Evolutionary conservation across 1,140 invertebrate genomes (phyloP).

Genomic region (Drosophila truncata): DNA sequence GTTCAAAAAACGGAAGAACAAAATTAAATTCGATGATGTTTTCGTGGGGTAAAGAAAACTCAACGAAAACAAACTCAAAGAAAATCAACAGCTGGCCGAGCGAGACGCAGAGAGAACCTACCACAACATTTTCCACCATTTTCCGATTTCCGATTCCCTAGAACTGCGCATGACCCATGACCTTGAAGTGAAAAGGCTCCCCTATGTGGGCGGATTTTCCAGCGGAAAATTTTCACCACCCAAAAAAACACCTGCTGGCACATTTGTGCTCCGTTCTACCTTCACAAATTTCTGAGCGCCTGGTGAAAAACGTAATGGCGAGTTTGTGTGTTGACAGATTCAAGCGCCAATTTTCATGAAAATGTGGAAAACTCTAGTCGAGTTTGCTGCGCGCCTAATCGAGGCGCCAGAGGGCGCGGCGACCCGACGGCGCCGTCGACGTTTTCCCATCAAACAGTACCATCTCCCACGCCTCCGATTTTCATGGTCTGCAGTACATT

Average conservation of each 20-base stretch:
- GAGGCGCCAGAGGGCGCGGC: slow-evolving; percentile 79
- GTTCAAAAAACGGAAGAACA: slow-evolving; percentile 53
- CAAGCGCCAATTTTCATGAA: slow-evolving; percentile 68
- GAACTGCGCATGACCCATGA: slow-evolving; percentile 69
- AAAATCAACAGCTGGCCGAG: slow-evolving; percentile 64
- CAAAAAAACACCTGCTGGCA: slow-evolving; percentile 13
- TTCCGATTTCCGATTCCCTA: slow-evolving; percentile 17
- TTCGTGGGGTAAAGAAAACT: slow-evolving; percentile 31
- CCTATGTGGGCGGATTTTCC: slow-evolving; percentile 19
- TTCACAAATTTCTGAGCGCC: slow-evolving; percentile 47
- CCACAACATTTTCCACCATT: slow-evolving; percentile 57
- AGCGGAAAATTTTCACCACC: slow-evolving; percentile 44
- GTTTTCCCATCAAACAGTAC: slow-evolving; percentile 45
- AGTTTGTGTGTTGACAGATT: slow-evolving; percentile 81
- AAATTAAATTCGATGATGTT: slow-evolving; percentile 38
- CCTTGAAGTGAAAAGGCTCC: slow-evolving; percentile 57
- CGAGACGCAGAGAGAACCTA: slow-evolving; percentile 58
- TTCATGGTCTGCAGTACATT: slow-evolving; percentile 25
- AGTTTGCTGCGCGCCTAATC: slow-evolving; percentile 70
- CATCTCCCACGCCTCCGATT: slow-evolving; percentile 47
- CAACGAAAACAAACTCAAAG: slow-evolving; percentile 29
- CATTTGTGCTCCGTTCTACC: neutral
- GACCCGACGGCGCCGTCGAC: slow-evolving; percentile 79
- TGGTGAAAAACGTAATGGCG: slow-evolving; percentile 78
- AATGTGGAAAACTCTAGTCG: slow-evolving; percentile 21